Conservation (phyloP, 2,797 vertebrate genomes). For the Rhinella marina region DNA sequence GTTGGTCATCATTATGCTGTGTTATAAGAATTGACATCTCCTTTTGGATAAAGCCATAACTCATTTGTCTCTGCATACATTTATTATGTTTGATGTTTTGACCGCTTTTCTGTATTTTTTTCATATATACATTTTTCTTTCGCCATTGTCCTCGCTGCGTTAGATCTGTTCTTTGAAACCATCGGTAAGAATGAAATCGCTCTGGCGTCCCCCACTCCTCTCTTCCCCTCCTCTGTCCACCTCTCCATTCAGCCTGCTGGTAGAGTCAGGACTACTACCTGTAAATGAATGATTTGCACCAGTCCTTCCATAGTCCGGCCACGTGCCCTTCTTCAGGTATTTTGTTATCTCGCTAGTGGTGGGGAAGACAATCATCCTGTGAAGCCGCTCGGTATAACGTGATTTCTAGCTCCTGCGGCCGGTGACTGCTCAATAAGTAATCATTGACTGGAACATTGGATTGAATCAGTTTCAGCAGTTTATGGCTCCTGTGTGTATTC, state of each 20-base stretch:
- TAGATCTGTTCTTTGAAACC: conserved; percentile 82
- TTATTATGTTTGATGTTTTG: conserved; percentile 18
- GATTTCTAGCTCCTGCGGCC: neutral
- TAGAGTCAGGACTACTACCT: conserved; percentile 6
- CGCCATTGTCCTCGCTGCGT: conserved; percentile 70
- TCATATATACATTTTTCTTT: conserved; percentile 39
- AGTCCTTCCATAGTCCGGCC: neutral
- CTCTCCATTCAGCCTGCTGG: neutral
- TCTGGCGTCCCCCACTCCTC: conserved; percentile 2
- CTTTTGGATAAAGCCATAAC: neutral
- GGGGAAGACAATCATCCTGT: neutral
- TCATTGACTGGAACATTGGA: neutral
- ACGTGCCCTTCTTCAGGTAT: neutral
- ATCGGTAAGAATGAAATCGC: conserved; percentile 75
- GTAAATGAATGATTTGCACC: conserved; percentile 38
- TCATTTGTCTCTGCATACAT: neutral
- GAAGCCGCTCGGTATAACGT: neutral
- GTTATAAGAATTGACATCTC: neutral
- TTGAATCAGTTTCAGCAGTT: neutral
- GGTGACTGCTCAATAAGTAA: neutral
- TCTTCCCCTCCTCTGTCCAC: neutral
- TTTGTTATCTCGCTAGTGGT: neutral
- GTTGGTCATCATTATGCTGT: neutral
- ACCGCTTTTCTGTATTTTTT: conserved; percentile 28
- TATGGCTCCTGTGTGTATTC: neutral